Base-by-base conservation (phyloP, 2,888 invertebrate genomes). In the Melolontha melolontha region DNA sequence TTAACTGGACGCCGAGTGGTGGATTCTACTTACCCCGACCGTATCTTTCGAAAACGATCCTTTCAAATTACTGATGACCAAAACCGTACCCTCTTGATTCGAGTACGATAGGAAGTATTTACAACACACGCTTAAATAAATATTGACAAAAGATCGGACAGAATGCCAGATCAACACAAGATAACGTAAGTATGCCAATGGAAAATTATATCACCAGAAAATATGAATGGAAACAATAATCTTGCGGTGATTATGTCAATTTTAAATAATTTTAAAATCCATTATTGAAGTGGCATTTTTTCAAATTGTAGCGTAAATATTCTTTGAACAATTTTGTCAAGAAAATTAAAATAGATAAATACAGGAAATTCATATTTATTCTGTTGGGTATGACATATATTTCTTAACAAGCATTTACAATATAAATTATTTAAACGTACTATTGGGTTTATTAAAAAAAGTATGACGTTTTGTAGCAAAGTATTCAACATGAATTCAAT, bases 41-140 rank as follows among this genome's bases (percentile, higher is more conserved):
- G 59, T 44, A 40, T 44, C 50, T 66, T 47, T 39, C 55, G 65
- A 69, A 70, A 67, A 70, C 67, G 68, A 70, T 70, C 70, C 66
- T 69, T 63, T 68, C 54, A 71, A 72, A 73, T 73, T 73, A 72
- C 69, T 70, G 64, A 34, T 34, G 5, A 40, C 70, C 72, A 70
- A 59, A 27, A 22, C 29, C 59, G 34, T 47, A 72, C 70, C 69
- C 72, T 68, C 71, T 73, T 70, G 71, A 72, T 72, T 67, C 64
- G 65, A 72, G 59, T 70, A 68, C 71, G 70, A 72, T 71, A 70
- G 72, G 71, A 69, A 71, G 62, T 72, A 71, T 73, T 72, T 70
- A 70, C 69, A 72, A 68, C 70, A 12, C 47, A 71, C 66, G 72
- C 68, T 72, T 73, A 73, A 71, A 72, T 73, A 73, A 73, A 73